Percentiles rank a stretch among this genome's conserved stretches.
Evolutionary conservation across 1,140 invertebrate genomes (phyloP).

Genomic region (Sipha flava): DNA sequence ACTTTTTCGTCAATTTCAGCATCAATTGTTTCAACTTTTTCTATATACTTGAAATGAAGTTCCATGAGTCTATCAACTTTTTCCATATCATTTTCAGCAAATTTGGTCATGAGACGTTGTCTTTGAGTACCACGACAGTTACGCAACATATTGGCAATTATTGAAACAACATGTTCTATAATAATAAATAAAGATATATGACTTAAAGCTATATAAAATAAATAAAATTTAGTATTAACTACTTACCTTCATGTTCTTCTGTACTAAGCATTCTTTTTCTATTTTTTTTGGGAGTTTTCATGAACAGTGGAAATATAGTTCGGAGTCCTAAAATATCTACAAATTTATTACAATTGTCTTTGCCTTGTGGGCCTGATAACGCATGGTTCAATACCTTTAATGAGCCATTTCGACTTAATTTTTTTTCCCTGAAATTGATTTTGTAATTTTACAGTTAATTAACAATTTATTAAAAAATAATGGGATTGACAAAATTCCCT

Average conservation of each 20-base stretch:
- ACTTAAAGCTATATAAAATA: neutral
- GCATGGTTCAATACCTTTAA: slow-evolving; percentile 95
- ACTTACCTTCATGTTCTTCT: slow-evolving; percentile 81
- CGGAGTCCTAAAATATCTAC: slow-evolving; percentile 94
- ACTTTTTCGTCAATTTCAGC: slow-evolving; percentile 57
- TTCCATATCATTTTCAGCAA: slow-evolving; percentile 96
- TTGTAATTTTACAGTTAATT: neutral
- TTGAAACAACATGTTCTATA: slow-evolving; percentile 86
- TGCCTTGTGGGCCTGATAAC: slow-evolving; percentile 83
- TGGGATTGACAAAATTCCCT: slow-evolving; percentile 47
- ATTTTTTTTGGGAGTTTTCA: slow-evolving; percentile 92
- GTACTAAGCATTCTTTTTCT: slow-evolving; percentile 73
- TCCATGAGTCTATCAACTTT: slow-evolving; percentile 95
- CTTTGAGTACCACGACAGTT: slow-evolving; percentile 85
- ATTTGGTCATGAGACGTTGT: slow-evolving; percentile 86
- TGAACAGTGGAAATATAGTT: slow-evolving; percentile 95
- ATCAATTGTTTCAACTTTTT: slow-evolving; percentile 85
- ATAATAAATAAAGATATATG: slow-evolving; percentile 16
- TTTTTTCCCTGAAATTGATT: slow-evolving; percentile 72
- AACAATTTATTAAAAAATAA: neutral
- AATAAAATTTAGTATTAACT: slow-evolving; percentile 14
- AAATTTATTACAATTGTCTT: slow-evolving; percentile 96
- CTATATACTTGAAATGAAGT: slow-evolving; percentile 94
- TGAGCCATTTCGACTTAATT: slow-evolving; percentile 90
- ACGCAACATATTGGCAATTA: slow-evolving; percentile 85